Evolutionary conservation across 2,113 vertebrate genomes (phyloP).

Genomic region (Pseudonaja textilis): DNA sequence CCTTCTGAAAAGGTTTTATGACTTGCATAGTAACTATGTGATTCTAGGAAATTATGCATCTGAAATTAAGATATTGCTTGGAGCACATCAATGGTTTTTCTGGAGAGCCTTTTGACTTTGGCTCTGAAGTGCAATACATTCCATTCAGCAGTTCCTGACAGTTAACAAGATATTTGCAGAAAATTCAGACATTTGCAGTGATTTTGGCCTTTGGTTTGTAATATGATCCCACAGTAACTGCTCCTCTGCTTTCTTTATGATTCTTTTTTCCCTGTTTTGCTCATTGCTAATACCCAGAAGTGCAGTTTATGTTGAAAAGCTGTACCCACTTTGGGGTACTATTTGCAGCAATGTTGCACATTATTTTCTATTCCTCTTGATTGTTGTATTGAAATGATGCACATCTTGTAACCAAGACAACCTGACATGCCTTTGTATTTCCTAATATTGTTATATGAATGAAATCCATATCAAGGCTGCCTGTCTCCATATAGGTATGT

Average conservation of each 20-base stretch:
- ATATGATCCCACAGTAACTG: background rate
- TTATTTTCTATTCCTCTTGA: conserved; percentile 52
- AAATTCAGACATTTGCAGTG: background rate
- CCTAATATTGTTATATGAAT: conserved; percentile 47
- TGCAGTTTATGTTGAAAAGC: background rate
- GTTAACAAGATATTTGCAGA: background rate
- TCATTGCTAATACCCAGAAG: background rate
- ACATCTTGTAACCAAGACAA: conserved; percentile 42
- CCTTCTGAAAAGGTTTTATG: background rate
- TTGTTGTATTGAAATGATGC: conserved; percentile 46
- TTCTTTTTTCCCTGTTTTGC: background rate
- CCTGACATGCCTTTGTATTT: conserved; percentile 54
- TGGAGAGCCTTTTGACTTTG: background rate
- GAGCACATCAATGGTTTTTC: background rate
- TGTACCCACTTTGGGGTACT: conserved; percentile 26
- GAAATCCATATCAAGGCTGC: conserved; percentile 41
- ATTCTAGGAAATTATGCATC: background rate
- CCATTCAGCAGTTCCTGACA: background rate
- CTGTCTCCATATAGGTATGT: conserved; percentile 76
- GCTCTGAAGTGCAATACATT: background rate
- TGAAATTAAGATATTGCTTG: background rate
- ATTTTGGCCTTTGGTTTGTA: conserved; percentile 18
- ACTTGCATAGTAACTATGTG: background rate
- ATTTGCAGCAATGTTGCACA: conserved; percentile 29
- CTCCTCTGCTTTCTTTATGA: background rate